Conservation (phyloP, 92 coral and sea anemone species). For the Phenganax marumi region DNA sequence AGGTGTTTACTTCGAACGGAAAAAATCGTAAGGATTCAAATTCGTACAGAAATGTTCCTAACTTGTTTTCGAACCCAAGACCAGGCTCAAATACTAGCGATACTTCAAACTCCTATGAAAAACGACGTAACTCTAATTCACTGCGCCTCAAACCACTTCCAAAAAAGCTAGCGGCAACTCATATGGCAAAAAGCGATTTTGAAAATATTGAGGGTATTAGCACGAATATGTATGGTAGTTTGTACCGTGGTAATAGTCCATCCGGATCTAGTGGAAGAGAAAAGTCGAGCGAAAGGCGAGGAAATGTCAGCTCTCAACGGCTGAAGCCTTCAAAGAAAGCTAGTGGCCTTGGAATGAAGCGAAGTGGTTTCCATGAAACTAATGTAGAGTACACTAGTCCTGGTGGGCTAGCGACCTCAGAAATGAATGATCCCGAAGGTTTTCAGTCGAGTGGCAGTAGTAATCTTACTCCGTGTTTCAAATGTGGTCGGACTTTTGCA, state of each 20-base stretch:
- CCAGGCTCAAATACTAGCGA: neutral
- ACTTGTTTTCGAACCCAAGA: neutral
- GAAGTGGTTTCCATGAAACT: neutral
- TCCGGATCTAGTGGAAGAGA: too few relatives aligned
- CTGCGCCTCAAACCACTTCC: too few relatives aligned
- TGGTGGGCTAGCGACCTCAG: conserved; percentile 20
- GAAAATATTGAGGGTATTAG: too few relatives aligned
- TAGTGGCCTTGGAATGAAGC: neutral
- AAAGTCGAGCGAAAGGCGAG: too few relatives aligned
- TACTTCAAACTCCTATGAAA: neutral
- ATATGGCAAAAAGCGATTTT: too few relatives aligned
- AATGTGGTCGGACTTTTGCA: conserved; percentile 92
- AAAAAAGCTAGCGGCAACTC: too few relatives aligned
- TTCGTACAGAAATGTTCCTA: neutral
- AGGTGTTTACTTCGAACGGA: neutral
- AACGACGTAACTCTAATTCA: neutral
- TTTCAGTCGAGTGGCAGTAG: conserved; percentile 23
- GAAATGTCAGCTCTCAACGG: too few relatives aligned
- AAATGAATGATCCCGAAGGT: neutral
- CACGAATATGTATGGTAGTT: too few relatives aligned
- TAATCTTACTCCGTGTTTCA: conserved; percentile 69
- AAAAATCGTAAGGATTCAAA: neutral
- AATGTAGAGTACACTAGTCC: neutral
- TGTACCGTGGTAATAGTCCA: too few relatives aligned
- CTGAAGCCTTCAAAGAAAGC: neutral